phyloP scores from a whole-genome alignment of 2,888 invertebrate species.

The Pandemis corylana region DNA sequence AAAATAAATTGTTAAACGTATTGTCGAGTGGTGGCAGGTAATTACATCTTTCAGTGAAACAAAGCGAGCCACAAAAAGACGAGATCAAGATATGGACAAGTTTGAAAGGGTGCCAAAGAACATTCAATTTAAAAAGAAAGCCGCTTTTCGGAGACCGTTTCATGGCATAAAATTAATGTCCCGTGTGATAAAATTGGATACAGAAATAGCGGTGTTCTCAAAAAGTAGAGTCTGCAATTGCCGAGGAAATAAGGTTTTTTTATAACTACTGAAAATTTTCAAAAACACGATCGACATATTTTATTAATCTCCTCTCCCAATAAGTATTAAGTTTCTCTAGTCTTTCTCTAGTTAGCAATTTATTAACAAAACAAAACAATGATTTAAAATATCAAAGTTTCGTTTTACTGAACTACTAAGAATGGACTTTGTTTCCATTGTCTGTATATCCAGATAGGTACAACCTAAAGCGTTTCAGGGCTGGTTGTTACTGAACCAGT shows the following conservation, averaged over 20 bases:
- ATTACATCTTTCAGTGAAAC: conserved; percentile 43
- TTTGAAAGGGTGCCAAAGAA: conserved; percentile 74
- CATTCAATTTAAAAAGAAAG: conserved; percentile 60
- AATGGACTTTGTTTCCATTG: no score
- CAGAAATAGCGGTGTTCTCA: conserved; percentile 65
- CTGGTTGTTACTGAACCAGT: no score
- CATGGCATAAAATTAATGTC: conserved; percentile 70
- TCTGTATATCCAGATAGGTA: no score
- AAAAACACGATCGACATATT: not conserved
- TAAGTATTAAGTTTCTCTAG: no score
- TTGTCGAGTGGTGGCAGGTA: conserved; percentile 11
- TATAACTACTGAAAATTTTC: not conserved
- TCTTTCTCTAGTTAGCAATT: not conserved
- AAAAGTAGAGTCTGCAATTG: conserved; percentile 42
- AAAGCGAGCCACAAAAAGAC: conserved; percentile 53
- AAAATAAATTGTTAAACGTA: conserved; percentile 17
- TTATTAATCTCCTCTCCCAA: not conserved
- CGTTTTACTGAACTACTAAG: no score
- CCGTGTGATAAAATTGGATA: conserved; percentile 58
- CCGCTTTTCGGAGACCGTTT: conserved; percentile 67
- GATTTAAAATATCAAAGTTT: no score
- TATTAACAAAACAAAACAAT: no score
- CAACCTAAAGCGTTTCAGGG: no score
- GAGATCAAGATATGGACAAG: conserved; percentile 60
- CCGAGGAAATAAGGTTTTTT: conserved; percentile 15